These are phyloP conservation scores for Pholis gunnellus DNA, from an alignment of 2,113 vertebrate species.

Conservation along the genomic window DNA sequence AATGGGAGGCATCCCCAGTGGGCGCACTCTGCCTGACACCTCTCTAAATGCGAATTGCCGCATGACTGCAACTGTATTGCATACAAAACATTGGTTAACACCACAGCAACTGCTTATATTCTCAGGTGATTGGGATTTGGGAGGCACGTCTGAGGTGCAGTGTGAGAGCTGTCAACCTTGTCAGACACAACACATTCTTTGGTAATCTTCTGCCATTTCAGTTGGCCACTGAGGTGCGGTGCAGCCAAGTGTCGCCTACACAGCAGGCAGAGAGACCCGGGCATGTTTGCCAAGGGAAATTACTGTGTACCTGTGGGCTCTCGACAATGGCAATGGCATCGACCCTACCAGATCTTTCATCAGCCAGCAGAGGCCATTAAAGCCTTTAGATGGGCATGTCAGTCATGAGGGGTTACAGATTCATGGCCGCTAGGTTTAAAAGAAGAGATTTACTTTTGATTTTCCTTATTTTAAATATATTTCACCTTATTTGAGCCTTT, in stretches of 20 bases:
- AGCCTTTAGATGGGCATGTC: conserved; percentile 4
- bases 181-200: conserved; percentile 42
- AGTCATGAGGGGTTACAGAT: background rate
- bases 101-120: conserved; percentile 44
- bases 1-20: conserved; percentile 46
- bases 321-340: conserved; percentile 12
- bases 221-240: conserved; percentile 21
- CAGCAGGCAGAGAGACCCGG: background rate
- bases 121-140: conserved; percentile 52
- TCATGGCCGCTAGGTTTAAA: background rate
- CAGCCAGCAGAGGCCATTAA: conserved; percentile 8
- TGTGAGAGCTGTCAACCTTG: conserved; percentile 62
- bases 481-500: background rate
- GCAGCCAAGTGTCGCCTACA: conserved; percentile 31
- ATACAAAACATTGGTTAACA: conserved; percentile 69
- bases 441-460: background rate
- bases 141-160: conserved; percentile 33
- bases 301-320: conserved; percentile 31
- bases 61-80: conserved; percentile 50
- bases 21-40: conserved; percentile 44
- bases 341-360: conserved; percentile 28
- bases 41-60: conserved; percentile 58
- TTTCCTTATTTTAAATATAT: background rate
- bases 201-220: conserved; percentile 54
- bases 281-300: conserved; percentile 64